phyloP scores from a whole-genome alignment of 2,888 invertebrate genomes.

The Aphodius granarius region DNA sequence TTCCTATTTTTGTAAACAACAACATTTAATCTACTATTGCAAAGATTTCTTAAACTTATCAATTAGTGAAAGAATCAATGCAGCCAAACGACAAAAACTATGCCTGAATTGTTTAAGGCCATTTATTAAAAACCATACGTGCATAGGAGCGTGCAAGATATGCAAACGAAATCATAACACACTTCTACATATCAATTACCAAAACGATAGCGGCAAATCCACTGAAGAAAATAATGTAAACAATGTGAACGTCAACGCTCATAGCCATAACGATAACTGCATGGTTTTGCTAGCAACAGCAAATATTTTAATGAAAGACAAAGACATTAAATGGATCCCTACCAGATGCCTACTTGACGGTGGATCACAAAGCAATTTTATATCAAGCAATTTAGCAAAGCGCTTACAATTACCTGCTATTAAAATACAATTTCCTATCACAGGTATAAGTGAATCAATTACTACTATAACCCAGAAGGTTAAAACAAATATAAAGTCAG shows the following conservation, averaged over 20 bases:
- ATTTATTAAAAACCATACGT: no score
- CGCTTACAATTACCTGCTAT: neutral
- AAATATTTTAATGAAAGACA: neutral
- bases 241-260: neutral
- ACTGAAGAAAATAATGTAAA: neutral
- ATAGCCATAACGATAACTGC: neutral
- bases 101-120: no score
- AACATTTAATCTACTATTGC: no score
- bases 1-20: no score
- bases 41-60: no score
- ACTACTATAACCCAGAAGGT: neutral
- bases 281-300: neutral
- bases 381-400: neutral
- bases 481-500: neutral
- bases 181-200: neutral
- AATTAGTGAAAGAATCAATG: no score
- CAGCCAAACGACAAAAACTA: no score
- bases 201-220: neutral
- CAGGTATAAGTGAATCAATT: neutral
- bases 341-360: neutral
- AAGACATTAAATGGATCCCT: neutral
- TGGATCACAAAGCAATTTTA: neutral
- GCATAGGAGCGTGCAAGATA: no score
- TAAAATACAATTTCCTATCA: neutral
- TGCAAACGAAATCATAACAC: neutral